Evolutionary conservation across 35 echinoderm and acorn worm genomes (phyloP), one percentile per base, ranked within the genome.

Genomic region (Ophioderma brevispina): DNA sequence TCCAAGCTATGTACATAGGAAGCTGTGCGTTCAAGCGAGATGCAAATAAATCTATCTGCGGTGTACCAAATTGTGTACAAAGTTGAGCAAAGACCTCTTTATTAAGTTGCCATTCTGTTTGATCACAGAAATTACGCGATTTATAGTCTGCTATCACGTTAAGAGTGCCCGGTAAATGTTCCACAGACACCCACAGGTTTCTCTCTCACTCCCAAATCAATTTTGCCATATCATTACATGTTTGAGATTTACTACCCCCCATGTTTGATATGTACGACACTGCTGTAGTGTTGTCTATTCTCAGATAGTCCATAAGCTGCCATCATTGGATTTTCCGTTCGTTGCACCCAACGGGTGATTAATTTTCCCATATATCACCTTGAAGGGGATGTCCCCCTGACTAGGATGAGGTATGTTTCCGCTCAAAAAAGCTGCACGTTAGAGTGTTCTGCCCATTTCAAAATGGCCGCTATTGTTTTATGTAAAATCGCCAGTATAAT

Each of bases 161-260:
- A 0, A 78, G 64, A 31, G 31, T 81, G 23, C 76, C 91, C 28
- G 91, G 84, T 42, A 92, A 36, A 78, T 92, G 46, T 52, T 52
- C 46, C 8, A 52, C 84, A 40, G 85, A 42, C 14, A 92, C 11
- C 84, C 78, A 82, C 5, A 92, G 87, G 17, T 76, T 56, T 30
- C 85, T 55, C 21, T 75, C 32, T 85, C 91, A 92, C 18, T 81
- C 21, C 91, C 85, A 92, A 3, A 92, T 39, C 33, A 13, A 28
- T 76, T 87, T 92, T 18, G 80, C 78, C 13, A 92, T 70, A 37
- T 92, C 85, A 77, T 92, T 92, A 50, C 85, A 92, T 0, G 79
- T 21, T 76, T 49, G 11, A 21, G 89, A 91, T 55, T 86, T 91
- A 31, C n/a, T 91, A 35, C 82, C 89, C 40, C 90, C 83, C 90